Base-by-base conservation (phyloP, 2,888 invertebrate genomes). In the Steinernema scapterisci region DNA sequence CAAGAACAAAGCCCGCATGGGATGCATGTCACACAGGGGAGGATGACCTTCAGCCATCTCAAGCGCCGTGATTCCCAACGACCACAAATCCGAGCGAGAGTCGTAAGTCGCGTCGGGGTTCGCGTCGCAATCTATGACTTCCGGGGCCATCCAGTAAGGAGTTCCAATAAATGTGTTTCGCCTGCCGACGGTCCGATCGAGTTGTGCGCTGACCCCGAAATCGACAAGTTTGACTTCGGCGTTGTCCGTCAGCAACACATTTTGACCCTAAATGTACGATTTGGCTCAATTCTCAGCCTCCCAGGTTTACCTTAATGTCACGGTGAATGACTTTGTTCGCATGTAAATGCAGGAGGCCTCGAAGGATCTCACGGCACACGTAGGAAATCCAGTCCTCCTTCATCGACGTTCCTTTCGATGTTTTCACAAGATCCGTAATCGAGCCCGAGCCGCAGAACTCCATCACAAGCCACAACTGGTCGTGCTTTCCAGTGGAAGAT, bases 311-410 rank as follows among this genome's bases (percentile, higher is more conserved):
- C 82, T 81, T 81, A 89, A 99, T 99, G 90, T 99, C 99, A 89
- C 99, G 92, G 90, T 99, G 99, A 88, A 99, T 99, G 82, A 99
- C 97, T 91, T 97, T 97, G 90, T 96, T 97, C 87, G 94, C 93
- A 91, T 99, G 97, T 88, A 99, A 92, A 91, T 99, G 97, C 88
- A 94, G 94, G 78, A 99, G 92, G 83, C 97, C 97, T 86, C 90
- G 83, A 71, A 91, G 86, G 73, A 92, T 99, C 94, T 89, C 99
- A 76, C 90, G 92, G 89, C 96, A 97, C 85, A 99, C 95, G 89
- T 99, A 99, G 75, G 99, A 97, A 88, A 99, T 99, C 97, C 99
- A 99, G 90, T 99, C 99, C 90, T 99, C 99, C 90, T 97, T 97
- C 84, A 99, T 91, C 81, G 94, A 94, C 89, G 95, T 95, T 73